Base-by-base conservation (phyloP, 2,797 vertebrate genomes). In the Dendrocincla tyrannina region DNA sequence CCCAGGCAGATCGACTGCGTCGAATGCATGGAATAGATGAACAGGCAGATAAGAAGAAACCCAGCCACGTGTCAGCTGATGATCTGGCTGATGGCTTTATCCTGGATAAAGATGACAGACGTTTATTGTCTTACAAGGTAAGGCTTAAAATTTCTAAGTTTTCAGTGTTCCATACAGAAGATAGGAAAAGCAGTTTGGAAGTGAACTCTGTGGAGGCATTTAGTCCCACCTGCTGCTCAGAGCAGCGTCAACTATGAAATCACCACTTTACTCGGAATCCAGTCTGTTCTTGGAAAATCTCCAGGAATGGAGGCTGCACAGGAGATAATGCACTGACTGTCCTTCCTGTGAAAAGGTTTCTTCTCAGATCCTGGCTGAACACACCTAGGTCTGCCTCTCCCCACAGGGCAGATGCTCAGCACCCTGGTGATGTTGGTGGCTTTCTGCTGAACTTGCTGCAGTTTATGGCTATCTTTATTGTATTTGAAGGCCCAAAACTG, bases 51-150 rank as follows among this genome's bases (percentile, higher is more conserved):
- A 47, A 63, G 9, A 97, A 96, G 95, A 98, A 85, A 77, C 97
- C 91, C 13, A 97, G 68, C 30, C 98, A 99, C 19, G 4, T 97
- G 53, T 99, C 99, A 5, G 99, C 99, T 6, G 99, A 99, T 41
- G 99, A 99, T 94, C 97, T 99, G 24, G 98, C 98, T 8, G 99
- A 99, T 5, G 98, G 99, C 58, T 99, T 99, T 85, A 93, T 99
- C 63, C 97, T 99, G n/a, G 98, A 99, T 87, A 98, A 97, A 58
- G 98, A 99, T 3, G 98, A 99, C 92, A 97, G 98, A 41, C 98
- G 90, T 87, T 97, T 98, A 18, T 97, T 99, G 33, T 97, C 98
- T 27, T 99, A 99, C 92, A 98, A 98, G 95, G 99, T 99, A 74
- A 91, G 92, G 7, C 16, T 59, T 59, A 47, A 33, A 37, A 41